Base-by-base conservation (phyloP, 2,113 vertebrate genomes). In the Tympanuchus pallidicinctus region DNA sequence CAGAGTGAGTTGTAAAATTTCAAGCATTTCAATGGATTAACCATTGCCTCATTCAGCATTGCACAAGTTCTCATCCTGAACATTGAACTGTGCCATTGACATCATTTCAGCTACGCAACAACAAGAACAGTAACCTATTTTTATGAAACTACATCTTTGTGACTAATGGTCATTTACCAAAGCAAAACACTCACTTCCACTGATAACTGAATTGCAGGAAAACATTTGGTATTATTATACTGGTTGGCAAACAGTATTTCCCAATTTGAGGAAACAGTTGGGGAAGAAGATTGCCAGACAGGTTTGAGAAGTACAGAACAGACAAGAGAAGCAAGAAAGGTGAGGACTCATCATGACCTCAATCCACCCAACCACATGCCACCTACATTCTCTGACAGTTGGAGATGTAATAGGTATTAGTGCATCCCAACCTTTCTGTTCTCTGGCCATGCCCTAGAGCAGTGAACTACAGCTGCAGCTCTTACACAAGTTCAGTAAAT, bases 271-370 rank as follows among this genome's bases (percentile, higher is more conserved):
- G 90, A 91, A 96, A 61, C 48, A 63, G 19, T 16, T 75, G 76
- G 69, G 88, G 78, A 94, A 88, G 38, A 65, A 2, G 2, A 66
- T 5, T 63, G 66, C 65, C 80, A 47, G 73, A 61, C 91, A 71
- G 88, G 91, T 94, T 88, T 81, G 43, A 60, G 82, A 69, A 81
- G 47, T 25, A 77, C 54, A 69, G 91, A 77, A 54, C 79, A 88
- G 61, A 92, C 74, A 83, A 82, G 89, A 91, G 52, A 0, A 91
- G 43, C 91, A 84, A 38, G 93, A 81, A 89, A 77, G 52, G 76
- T 91, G 85, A 94, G 76, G 88, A 92, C 91, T 88, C 27, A 70
- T 85, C 47, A 27, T 57, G 80, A 84, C 76, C 86, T 93, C 66
- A 63, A 16, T 82, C 86, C 89, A 92, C 90, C 86, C 86, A 84